These are phyloP conservation scores for Trichogramma evanescens DNA, from an alignment of 2,888 invertebrate genomes.

Conservation along the genomic window DNA sequence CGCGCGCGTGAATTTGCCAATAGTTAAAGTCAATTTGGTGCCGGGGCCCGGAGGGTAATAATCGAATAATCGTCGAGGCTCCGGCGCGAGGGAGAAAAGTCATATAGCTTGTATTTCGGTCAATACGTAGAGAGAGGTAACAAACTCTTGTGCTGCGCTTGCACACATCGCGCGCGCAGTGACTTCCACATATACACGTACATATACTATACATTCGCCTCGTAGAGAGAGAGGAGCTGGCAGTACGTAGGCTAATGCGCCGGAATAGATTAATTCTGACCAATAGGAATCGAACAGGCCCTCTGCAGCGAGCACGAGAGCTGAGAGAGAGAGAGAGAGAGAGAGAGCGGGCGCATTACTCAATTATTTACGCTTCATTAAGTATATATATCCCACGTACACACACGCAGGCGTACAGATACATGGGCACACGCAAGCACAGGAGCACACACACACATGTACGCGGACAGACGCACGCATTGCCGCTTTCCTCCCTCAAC, in stretches of 20 bases:
- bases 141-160: too few species aligned
- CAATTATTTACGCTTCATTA: slow-evolving; percentile 49
- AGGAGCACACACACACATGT: not conserved
- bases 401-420: not conserved
- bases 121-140: too few species aligned
- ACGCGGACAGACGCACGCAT: not conserved
- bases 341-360: slow-evolving; percentile 49
- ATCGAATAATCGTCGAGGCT: too few species aligned
- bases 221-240: not conserved
- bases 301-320: slow-evolving; percentile 18
- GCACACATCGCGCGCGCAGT: too few species aligned
- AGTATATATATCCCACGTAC: slow-evolving; percentile 45
- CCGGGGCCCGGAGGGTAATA: too few species aligned
- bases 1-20: too few species aligned
- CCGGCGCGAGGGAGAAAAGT: too few species aligned
- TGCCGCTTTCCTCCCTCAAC: too few species aligned
- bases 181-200: too few species aligned
- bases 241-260: slow-evolving; percentile 38
- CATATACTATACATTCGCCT: too few species aligned
- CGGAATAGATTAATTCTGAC: slow-evolving; percentile 48
- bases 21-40: too few species aligned
- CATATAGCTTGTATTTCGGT: too few species aligned
- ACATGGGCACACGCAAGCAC: not conserved
- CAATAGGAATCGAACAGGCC: slow-evolving; percentile 37
- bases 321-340: slow-evolving; percentile 25